These are phyloP conservation scores for Rutilus rutilus DNA, from an alignment of 2,113 vertebrate species.

Conservation along the genomic window DNA sequence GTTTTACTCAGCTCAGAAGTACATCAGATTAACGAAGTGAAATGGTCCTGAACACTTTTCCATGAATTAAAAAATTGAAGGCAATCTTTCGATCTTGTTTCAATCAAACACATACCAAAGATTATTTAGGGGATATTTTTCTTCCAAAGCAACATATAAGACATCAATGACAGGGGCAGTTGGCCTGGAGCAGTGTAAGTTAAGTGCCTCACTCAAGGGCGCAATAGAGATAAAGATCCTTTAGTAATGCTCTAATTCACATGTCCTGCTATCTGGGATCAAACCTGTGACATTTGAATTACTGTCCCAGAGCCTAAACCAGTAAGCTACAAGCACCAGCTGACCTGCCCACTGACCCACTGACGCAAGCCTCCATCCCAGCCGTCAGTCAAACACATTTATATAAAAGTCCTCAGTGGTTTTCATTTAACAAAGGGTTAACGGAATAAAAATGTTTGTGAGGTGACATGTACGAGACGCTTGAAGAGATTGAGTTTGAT, in stretches of 20 bases:
- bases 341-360: background rate
- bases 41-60: conserved; percentile 2
- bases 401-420: background rate
- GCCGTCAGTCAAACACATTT: background rate
- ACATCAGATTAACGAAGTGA: background rate
- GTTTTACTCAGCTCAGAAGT: background rate
- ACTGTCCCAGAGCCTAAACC: conserved; percentile 21
- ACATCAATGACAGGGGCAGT: background rate
- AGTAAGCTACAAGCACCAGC: background rate
- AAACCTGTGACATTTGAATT: conserved; percentile 33
- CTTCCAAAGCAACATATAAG: background rate
- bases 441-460: conserved; percentile 3
- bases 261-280: conserved; percentile 17
- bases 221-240: conserved; percentile 30
- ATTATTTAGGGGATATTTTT: background rate
- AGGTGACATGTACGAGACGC: conserved; percentile 25
- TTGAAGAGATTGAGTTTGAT: conserved; percentile 40
- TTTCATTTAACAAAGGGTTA: conserved; percentile 26
- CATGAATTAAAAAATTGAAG: background rate
- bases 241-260: conserved; percentile 43
- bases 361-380: no score
- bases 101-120: background rate
- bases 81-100: conserved; percentile 5
- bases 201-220: conserved; percentile 18
- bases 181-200: background rate